These are phyloP conservation scores for Sinosuthora webbiana DNA, from an alignment of 2,113 vertebrate genomes.

Conservation along the genomic window DNA sequence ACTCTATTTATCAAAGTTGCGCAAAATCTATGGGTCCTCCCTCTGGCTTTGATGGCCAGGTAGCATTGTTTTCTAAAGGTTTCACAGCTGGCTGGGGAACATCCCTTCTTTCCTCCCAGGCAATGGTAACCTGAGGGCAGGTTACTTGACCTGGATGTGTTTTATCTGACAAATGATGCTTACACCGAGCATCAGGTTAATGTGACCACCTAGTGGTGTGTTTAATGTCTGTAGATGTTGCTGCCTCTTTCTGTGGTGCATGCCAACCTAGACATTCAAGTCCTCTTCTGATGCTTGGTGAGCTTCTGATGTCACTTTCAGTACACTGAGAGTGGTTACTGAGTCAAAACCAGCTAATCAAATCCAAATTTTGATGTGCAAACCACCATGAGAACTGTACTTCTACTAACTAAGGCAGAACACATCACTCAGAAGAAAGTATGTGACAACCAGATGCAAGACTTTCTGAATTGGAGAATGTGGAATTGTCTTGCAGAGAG, in stretches of 20 bases:
- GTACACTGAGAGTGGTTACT: neutral
- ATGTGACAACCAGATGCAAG: conserved; percentile 5
- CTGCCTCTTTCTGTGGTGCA: neutral
- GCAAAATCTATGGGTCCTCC: neutral
- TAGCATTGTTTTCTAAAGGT: neutral
- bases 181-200: neutral
- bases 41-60: neutral
- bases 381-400: neutral
- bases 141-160: neutral
- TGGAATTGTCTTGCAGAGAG: conserved; percentile 18
- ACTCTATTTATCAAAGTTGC: conserved; percentile 32
- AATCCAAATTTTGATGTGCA: conserved; percentile 28
- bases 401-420: neutral
- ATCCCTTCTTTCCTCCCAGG: neutral
- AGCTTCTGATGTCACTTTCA: conserved; percentile 17
- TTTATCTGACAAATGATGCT: neutral
- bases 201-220: neutral
- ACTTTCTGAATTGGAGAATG: neutral
- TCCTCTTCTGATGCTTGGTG: neutral
- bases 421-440: neutral
- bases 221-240: neutral
- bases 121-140: neutral
- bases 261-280: neutral
- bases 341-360: conserved; percentile 37
- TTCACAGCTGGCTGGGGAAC: neutral